A percentile compares a stretch with the other conserved stretches of the same genome.
Conservation (phyloP, 2,113 vertebrate genomes). For the Channa argus region DNA sequence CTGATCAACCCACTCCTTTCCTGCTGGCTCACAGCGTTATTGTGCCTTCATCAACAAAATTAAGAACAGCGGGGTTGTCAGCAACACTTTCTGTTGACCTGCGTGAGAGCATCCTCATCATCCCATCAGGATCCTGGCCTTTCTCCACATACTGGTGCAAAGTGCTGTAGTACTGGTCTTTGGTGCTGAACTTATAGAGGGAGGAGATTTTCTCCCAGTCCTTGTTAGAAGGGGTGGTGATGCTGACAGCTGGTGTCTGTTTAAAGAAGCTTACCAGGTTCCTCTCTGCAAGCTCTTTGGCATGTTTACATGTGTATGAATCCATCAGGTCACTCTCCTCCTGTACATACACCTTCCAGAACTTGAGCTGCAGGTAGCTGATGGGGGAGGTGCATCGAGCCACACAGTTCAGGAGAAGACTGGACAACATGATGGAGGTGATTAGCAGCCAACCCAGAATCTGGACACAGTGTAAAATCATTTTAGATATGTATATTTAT, state of each 20-base stretch:
- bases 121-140: neutral
- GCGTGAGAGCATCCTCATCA: fast-evolving
- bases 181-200: constrained; percentile 65
- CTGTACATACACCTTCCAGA: constrained; percentile 82
- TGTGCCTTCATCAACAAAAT: constrained; percentile 70
- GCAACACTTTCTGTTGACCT: fast-evolving
- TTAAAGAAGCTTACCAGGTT: constrained; percentile 86
- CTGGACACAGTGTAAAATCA: constrained; percentile 54
- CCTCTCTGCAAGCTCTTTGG: constrained; percentile 79
- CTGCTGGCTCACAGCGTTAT: constrained; percentile 23
- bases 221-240: constrained; percentile 68
- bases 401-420: constrained; percentile 69
- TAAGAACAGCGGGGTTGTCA: neutral
- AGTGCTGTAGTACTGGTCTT: constrained; percentile 79
- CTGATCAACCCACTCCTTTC: neutral
- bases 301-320: constrained; percentile 70
- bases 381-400: constrained; percentile 77
- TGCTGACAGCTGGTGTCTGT: neutral
- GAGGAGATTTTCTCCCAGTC: constrained; percentile 83
- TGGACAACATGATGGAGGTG: constrained; percentile 35
- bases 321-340: constrained; percentile 79
- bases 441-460: constrained; percentile 87
- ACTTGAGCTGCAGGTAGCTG: constrained; percentile 84
- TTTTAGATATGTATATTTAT: neutral
- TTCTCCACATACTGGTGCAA: constrained; percentile 78